phyloP scores from a whole-genome alignment of 1,140 invertebrate genomes.

The Hyposmocoma kahamanoa region DNA sequence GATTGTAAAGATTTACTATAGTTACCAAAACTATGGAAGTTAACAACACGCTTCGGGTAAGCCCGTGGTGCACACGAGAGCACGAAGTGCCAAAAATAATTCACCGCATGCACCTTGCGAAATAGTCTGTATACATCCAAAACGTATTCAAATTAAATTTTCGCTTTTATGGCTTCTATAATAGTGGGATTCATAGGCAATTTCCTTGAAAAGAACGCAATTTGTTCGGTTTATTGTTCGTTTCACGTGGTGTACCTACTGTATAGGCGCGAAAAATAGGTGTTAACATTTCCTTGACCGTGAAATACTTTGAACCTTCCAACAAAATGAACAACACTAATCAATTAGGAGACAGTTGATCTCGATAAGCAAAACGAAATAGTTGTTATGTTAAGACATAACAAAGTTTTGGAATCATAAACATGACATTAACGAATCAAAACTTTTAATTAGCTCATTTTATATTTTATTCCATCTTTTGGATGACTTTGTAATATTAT shows the following conservation, averaged over 20 bases:
- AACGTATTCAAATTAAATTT: slow-evolving; percentile 3
- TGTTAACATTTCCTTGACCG: not conserved
- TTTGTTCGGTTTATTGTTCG: not conserved
- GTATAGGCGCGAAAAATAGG: not conserved
- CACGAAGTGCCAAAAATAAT: slow-evolving; percentile 13
- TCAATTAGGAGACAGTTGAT: slow-evolving; percentile 22
- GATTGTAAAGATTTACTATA: slow-evolving; percentile 24
- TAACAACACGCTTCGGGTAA: slow-evolving; percentile 59
- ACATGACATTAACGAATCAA: too few species aligned
- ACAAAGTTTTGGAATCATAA: too few species aligned
- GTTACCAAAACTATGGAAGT: slow-evolving; percentile 44
- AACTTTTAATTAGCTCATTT: too few species aligned
- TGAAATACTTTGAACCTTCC: not conserved
- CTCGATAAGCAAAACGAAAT: slow-evolving; percentile 20
- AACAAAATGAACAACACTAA: slow-evolving; percentile 16
- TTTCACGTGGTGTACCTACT: not conserved
- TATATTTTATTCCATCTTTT: too few species aligned
- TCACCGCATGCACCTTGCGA: slow-evolving; percentile 11
- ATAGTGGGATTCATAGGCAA: not conserved
- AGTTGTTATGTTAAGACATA: too few species aligned
- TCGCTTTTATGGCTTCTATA: not conserved
- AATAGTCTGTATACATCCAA: slow-evolving; percentile 1
- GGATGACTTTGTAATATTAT: too few species aligned
- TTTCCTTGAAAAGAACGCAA: not conserved
- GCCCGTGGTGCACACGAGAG: slow-evolving; percentile 34